These are phyloP conservation scores for Microchirus variegatus DNA, from an alignment of 2,797 vertebrate species.

Conservation along the genomic window DNA sequence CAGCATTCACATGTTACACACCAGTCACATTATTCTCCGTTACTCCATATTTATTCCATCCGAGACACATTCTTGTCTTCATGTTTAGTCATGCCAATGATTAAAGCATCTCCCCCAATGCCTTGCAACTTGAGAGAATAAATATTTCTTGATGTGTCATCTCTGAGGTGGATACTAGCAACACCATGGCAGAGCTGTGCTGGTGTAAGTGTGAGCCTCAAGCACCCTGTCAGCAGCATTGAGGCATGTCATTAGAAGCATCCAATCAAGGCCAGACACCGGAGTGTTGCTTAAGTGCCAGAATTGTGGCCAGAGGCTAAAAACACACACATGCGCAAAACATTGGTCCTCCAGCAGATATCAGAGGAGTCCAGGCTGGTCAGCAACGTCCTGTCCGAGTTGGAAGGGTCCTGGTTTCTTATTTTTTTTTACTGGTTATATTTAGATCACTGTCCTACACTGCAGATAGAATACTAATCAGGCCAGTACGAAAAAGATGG, in stretches of 20 bases:
- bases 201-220: conserved; percentile 35
- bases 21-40: conserved; percentile 2
- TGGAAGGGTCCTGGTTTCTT: conserved; percentile 23
- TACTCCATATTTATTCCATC: conserved; percentile 6
- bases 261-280: conserved; percentile 59
- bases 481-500: conserved; percentile 59
- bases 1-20: conserved; percentile 23
- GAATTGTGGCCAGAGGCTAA: conserved; percentile 47
- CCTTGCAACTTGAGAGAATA: conserved; percentile 23
- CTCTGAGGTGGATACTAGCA: conserved; percentile 32
- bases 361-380: conserved; percentile 35
- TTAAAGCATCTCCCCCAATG: conserved; percentile 37
- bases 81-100: conserved; percentile 42
- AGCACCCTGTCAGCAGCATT: conserved; percentile 58
- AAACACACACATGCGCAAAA: conserved; percentile 29
- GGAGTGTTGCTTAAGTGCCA: conserved; percentile 49
- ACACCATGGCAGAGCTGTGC: conserved; percentile 33
- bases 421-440: conserved; percentile 76
- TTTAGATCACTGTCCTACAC: conserved; percentile 77
- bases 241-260: conserved; percentile 64
- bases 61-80: conserved; percentile 17
- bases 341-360: conserved; percentile 42
- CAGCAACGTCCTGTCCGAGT: conserved; percentile 41
- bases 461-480: conserved; percentile 82
- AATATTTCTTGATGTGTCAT: conserved; percentile 51